Evolutionary conservation across 2,888 invertebrate species (phyloP), one percentile per base, ranked within the genome.

Genomic region (Phlogophora meticulosa): DNA sequence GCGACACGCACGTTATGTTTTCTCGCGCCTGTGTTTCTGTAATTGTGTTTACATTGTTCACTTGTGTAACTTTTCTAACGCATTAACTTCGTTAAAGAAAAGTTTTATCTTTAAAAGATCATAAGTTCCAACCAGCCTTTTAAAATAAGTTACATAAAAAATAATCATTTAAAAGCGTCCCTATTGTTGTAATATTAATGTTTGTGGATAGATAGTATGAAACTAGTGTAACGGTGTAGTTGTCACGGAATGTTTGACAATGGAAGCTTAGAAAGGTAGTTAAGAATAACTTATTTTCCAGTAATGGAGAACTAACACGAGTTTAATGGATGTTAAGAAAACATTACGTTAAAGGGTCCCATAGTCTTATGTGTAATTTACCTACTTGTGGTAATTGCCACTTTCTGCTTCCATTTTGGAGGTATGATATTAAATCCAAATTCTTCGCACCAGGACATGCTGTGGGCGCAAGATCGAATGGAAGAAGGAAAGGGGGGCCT

Each of bases 151-250:
- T 9, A 52, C 42, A 76, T 42, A 38, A 24, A n/a, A 15, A 22
- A n/a, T 17, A 43, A n/a, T 34, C 24, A 15, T 58, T 36, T 17
- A 45, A 55, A 58, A 51, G 48, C 38, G 10, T 45, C 7, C 48
- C 53, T 38, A 38, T 73, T 73, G 56, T 78, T 57, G 53, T 46
- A 42, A 52, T 36, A 34, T 49, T 51, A 34, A 55, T 78, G 49
- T 34, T 57, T 34, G 40, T 34, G 24, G 3, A 34, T 32, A 1
- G 22, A 20, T 53, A 28, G 15, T 17, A 34, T 46, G 46, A 46
- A 51, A n/a, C 9, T n/a, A n/a, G 34, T 15, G 40, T 22, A 46
- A 58, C 43, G n/a, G 32, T 40, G 10, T 45, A 1, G 20, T 65
- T 72, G 57, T 78, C 65, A 43, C 9, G 20, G 24, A 53, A 32